Percentiles rank a stretch among this genome's conserved stretches.
phyloP scores from a whole-genome alignment of 2,113 vertebrate species.

The Esox niger region DNA sequence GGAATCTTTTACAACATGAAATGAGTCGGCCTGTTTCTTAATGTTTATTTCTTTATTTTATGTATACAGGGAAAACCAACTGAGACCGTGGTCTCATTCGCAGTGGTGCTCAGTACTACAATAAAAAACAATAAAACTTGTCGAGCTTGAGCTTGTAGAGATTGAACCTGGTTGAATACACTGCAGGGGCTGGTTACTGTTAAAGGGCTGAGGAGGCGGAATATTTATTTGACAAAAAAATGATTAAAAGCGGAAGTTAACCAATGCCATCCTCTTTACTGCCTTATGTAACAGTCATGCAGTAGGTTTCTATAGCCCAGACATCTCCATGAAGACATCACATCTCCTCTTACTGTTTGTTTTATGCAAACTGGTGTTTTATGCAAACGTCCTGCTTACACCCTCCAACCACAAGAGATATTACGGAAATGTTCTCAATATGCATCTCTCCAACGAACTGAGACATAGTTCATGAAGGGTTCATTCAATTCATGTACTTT shows the following conservation, averaged over 20 bases:
- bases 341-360: constrained; percentile 30
- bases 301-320: constrained; percentile 44
- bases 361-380: not conserved
- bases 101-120: too few species aligned
- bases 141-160: too few species aligned
- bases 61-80: too few species aligned
- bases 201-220: not conserved
- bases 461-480: constrained; percentile 18
- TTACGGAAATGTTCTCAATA: constrained; percentile 42
- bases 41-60: not conserved
- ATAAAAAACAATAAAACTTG: too few species aligned
- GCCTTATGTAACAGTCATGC: constrained; percentile 44
- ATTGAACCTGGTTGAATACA: not conserved
- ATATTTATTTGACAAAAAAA: constrained; percentile 24
- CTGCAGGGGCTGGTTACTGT: constrained; percentile 13
- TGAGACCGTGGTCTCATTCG: too few species aligned
- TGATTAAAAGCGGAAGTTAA: constrained; percentile 32
- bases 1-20: not conserved
- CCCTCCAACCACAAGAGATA: constrained; percentile 28
- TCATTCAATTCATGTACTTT: not conserved
- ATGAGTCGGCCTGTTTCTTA: not conserved
- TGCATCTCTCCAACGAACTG: constrained; percentile 39
- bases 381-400: constrained; percentile 44
- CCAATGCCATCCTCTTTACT: constrained; percentile 30
- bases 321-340: constrained; percentile 47